A percentile compares a stretch with the other conserved stretches of the same genome.
Conservation (phyloP, 37 sponge, comb jelly and placozoan species). For the Dysidea cf. avara region DNA sequence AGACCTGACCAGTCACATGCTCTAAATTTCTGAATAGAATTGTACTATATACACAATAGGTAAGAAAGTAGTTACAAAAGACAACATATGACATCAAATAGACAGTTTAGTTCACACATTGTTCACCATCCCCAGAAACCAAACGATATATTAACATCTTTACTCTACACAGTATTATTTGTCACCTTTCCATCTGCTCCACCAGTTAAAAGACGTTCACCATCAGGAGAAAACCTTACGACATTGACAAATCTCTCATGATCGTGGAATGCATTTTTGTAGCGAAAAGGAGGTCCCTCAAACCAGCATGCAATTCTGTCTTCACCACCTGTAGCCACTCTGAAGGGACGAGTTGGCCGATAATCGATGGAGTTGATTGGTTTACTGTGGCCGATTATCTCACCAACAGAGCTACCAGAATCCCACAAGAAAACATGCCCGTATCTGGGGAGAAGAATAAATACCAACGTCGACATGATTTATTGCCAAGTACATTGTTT, state of each 20-base stretch:
- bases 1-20: no score
- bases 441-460: conserved; percentile 45
- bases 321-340: conserved; percentile 90
- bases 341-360: conserved; percentile 81
- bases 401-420: conserved; percentile 86
- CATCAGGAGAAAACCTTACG: conserved; percentile 86
- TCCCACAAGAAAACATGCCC: conserved; percentile 97
- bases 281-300: conserved; percentile 95
- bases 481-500: no score
- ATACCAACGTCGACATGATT: not conserved
- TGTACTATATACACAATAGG: no score
- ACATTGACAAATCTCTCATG: conserved; percentile 83
- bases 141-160: no score
- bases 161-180: no score
- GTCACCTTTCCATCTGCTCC: conserved; percentile 82
- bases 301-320: conserved; percentile 65
- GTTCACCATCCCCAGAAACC: no score
- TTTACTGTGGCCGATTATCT: conserved; percentile 83
- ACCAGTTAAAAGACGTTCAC: conserved; percentile 80
- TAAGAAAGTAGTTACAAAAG: no score
- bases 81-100: no score
- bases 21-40: no score
- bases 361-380: conserved; percentile 79
- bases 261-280: conserved; percentile 56
- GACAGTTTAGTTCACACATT: no score